phyloP scores from a whole-genome alignment of 2,888 invertebrate genomes.

The Hipparchia semele region DNA sequence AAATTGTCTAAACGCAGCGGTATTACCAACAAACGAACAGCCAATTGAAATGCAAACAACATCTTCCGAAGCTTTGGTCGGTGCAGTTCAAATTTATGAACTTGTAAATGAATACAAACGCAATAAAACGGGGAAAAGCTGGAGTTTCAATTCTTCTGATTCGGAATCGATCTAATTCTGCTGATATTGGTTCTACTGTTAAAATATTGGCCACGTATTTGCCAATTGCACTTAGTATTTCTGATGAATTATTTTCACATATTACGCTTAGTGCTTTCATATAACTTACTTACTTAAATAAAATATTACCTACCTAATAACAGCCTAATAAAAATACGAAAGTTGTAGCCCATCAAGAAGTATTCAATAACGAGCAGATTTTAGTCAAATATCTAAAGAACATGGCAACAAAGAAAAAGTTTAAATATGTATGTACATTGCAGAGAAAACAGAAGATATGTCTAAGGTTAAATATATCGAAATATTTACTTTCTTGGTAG shows the following conservation, averaged over 20 bases:
- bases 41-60: constrained; percentile 24
- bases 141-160: constrained; percentile 36
- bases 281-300: too few relatives aligned
- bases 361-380: too few relatives aligned
- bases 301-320: too few relatives aligned
- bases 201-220: neutral
- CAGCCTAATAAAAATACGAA: neutral
- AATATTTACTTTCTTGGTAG: too few relatives aligned
- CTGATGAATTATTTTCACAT: neutral
- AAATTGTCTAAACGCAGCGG: constrained; percentile 5
- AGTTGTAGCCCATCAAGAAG: too few relatives aligned
- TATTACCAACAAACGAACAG: constrained; percentile 21
- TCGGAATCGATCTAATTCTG: constrained; percentile 2
- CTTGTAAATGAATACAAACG: constrained; percentile 76
- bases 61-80: constrained; percentile 18
- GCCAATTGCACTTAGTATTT: neutral
- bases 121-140: constrained; percentile 66
- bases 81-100: constrained; percentile 54
- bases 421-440: too few relatives aligned
- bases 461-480: too few relatives aligned
- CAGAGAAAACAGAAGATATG: too few relatives aligned
- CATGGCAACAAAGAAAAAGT: too few relatives aligned
- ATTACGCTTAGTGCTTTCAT: neutral
- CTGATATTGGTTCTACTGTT: constrained; percentile 4
- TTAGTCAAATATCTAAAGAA: too few relatives aligned